Evolutionary conservation across 2,113 vertebrate genomes (phyloP), one percentile per base, ranked within the genome.

Genomic region (Festucalex cinctus): DNA sequence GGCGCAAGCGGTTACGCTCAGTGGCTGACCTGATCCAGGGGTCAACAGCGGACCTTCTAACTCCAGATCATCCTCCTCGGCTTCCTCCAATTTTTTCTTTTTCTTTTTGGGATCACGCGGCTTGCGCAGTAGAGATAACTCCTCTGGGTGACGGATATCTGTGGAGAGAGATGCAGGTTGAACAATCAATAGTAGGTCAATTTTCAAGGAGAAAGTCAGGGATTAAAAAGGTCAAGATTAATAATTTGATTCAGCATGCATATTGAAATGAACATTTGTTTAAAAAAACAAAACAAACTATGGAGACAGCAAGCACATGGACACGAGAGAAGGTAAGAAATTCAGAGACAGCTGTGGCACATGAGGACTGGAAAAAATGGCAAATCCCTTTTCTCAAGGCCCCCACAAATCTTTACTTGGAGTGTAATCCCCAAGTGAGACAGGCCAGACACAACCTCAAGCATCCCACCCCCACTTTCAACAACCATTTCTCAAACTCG

Each of bases 141-240:
- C 97, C 89, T 99, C 97, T 58, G 97, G 97, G 77, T 98, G 97
- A 76, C 97, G 93, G 85, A 99, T 99, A 82, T 99, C 97, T 99
- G 81, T 13, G 51, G 9, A 28, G 51, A 65, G 22, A 62, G 53
- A 73, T 48, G 37, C 28, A 62, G 17, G 17, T 14, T 32, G 9
- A 57, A 59, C 17, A 19, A 17, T 59, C 26, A 59, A 59, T 16
- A 65, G 63, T n/a, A 5, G 1, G 20, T 39, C 39, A 3, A 61
- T 22, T 61, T 24, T 54, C 4, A 54, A 28, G 51, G 12, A 3
- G 26, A 54, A 24, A 54, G 51, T 54, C 51, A 54, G 51, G 12
- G 17, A n/a, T 46, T 46, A 7, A 37, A 59, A 35, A 59, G 3
- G 19, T 10, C 3, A 37, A 20, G 1, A 39, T 16, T 58, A 35